Percentiles rank a stretch among this genome's conserved stretches.
These are phyloP conservation scores for Spatula versicolor DNA, from an alignment of 2,797 vertebrate species.

Conservation along the genomic window DNA sequence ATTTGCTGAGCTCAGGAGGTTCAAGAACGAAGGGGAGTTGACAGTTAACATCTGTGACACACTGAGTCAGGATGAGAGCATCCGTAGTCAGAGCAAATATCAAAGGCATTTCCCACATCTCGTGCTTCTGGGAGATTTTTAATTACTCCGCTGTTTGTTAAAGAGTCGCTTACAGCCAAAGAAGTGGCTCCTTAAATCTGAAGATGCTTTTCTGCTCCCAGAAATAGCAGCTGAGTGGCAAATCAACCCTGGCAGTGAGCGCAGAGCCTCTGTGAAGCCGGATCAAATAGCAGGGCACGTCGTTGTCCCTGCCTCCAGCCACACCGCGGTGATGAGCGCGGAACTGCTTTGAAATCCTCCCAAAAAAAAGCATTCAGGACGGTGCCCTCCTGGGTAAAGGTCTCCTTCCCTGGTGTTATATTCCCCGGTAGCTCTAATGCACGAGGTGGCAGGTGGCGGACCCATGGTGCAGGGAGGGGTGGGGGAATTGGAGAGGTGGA, in stretches of 20 bases:
- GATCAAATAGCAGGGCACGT: constrained; percentile 40
- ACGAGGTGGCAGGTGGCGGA: constrained; percentile 39
- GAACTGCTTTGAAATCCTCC: neutral
- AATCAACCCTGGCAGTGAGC: neutral
- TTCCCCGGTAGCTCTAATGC: neutral
- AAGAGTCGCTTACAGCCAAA: constrained; percentile 18
- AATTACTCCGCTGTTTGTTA: constrained; percentile 60
- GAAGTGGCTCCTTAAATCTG: neutral
- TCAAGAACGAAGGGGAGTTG: constrained; percentile 40
- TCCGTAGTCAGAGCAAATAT: constrained; percentile 13
- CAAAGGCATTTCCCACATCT: constrained; percentile 40
- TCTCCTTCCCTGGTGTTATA: neutral
- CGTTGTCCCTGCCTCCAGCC: constrained; percentile 20
- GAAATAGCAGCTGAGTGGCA: neutral
- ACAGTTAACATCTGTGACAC: constrained; percentile 32
- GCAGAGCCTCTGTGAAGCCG: constrained; percentile 39
- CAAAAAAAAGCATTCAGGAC: neutral
- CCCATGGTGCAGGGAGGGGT: neutral
- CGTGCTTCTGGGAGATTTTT: constrained; percentile 34
- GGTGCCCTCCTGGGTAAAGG: neutral
- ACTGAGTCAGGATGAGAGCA: constrained; percentile 30
- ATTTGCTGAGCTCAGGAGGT: constrained; percentile 69
- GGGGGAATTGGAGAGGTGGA: neutral
- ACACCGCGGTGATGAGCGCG: neutral
- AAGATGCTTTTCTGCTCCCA: neutral